Evolutionary conservation across 2,797 vertebrate species (phyloP).

Genomic region (Fratercula arctica): DNA sequence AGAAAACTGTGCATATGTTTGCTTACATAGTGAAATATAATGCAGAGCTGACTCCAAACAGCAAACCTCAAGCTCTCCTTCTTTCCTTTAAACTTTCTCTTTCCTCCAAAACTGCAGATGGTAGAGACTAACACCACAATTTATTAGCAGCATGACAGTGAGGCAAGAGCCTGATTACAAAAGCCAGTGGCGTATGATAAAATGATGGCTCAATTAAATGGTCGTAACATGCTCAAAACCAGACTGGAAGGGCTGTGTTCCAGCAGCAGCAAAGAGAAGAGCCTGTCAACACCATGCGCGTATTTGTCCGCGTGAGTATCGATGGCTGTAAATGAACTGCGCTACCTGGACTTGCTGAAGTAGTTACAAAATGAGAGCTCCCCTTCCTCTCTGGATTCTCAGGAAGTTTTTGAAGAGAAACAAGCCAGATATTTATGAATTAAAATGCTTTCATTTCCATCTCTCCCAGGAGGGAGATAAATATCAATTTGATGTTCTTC

Average conservation of each 20-base stretch:
- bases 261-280: conserved; percentile 13
- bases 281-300: neutral
- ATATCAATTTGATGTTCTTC: neutral
- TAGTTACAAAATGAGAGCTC: neutral
- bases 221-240: conserved; percentile 1
- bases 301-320: conserved; percentile 2
- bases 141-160: neutral
- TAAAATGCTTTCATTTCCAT: conserved; percentile 28
- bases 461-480: conserved; percentile 15
- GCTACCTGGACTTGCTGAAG: neutral
- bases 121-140: neutral
- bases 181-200: conserved; percentile 39
- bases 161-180: conserved; percentile 56
- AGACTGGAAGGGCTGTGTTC: conserved; percentile 21
- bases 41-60: neutral
- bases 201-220: conserved; percentile 49
- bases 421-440: neutral
- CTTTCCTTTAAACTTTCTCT: neutral
- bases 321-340: neutral
- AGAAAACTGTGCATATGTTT: neutral
- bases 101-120: neutral
- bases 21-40: conserved; percentile 1
- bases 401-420: conserved; percentile 15
- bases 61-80: neutral
- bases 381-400: neutral